A percentile compares a stretch with the other conserved stretches of the same genome.
phyloP scores from a whole-genome alignment of 1,140 invertebrate species.

The Tetragonula clypearis region DNA sequence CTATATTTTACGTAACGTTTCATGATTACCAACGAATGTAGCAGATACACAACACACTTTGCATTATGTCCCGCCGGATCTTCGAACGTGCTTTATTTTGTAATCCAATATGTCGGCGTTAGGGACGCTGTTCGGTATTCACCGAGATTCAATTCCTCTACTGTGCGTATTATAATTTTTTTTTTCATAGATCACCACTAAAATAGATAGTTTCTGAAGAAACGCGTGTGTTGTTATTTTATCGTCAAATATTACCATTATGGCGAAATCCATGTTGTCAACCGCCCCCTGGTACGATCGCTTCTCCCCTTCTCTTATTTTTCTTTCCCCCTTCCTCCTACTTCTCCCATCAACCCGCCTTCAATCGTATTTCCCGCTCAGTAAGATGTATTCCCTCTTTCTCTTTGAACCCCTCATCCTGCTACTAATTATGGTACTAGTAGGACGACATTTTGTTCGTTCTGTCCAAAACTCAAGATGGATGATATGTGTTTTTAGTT shows the following conservation, averaged over 20 bases:
- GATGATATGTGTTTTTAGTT: conserved; percentile 62
- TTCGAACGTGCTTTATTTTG: conserved; percentile 64
- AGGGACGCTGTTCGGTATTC: conserved; percentile 47
- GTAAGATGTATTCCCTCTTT: conserved; percentile 17
- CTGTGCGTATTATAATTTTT: neutral
- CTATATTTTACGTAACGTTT: neutral
- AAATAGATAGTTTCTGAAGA: conserved; percentile 2
- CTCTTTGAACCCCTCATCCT: conserved; percentile 45
- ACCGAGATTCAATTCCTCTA: conserved; percentile 1
- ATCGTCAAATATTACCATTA: conserved; percentile 66
- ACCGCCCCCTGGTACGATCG: conserved; percentile 65
- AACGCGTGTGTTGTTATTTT: conserved; percentile 65
- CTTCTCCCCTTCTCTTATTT: conserved; percentile 66
- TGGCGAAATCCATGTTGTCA: conserved; percentile 72
- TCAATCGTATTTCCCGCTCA: conserved; percentile 67
- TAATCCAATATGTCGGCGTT: conserved; percentile 67
- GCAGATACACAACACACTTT: conserved; percentile 2
- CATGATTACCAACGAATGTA: neutral
- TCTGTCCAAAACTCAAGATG: conserved; percentile 71
- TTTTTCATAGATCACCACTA: neutral
- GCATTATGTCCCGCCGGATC: conserved; percentile 50
- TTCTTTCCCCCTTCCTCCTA: conserved; percentile 54
- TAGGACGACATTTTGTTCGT: conserved; percentile 80
- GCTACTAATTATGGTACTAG: conserved; percentile 78
- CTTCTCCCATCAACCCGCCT: conserved; percentile 58